These are phyloP conservation scores for Dasypolia templi DNA, from an alignment of 2,888 invertebrate species.

Conservation along the genomic window DNA sequence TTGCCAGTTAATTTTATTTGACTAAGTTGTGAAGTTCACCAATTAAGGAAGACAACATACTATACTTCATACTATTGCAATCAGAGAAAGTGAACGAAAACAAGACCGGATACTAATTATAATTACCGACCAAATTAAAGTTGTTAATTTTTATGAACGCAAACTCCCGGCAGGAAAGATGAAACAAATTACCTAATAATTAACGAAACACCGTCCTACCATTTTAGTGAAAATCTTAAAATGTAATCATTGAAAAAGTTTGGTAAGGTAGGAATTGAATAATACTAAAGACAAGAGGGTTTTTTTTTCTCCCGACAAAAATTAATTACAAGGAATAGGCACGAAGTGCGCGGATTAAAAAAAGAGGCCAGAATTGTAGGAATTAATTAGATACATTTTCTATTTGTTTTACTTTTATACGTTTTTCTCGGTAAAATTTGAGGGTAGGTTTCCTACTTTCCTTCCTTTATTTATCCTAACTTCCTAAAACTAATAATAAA, in stretches of 20 bases:
- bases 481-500: too few species aligned
- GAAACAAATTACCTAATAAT: constrained; percentile 37
- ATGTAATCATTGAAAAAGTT: constrained; percentile 17
- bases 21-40: too few species aligned
- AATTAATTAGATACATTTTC: constrained; percentile 28
- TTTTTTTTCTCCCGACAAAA: constrained; percentile 45
- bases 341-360: constrained; percentile 54
- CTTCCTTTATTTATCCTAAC: background rate
- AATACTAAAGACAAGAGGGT: constrained; percentile 33
- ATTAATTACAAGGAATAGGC: constrained; percentile 59
- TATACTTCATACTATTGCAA: background rate
- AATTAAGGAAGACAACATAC: background rate
- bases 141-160: background rate
- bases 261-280: constrained; percentile 42
- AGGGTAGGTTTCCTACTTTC: background rate
- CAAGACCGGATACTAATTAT: background rate
- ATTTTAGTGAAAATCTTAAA: constrained; percentile 18
- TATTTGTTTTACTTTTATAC: constrained; percentile 11
- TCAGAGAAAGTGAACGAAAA: background rate
- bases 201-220: background rate
- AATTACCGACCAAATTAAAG: background rate
- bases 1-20: too few species aligned
- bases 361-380: constrained; percentile 28
- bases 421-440: background rate
- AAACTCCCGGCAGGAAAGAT: constrained; percentile 14